These are phyloP conservation scores for Cossypha polioptera DNA, from an alignment of 2,797 vertebrate species.

Conservation along the genomic window DNA sequence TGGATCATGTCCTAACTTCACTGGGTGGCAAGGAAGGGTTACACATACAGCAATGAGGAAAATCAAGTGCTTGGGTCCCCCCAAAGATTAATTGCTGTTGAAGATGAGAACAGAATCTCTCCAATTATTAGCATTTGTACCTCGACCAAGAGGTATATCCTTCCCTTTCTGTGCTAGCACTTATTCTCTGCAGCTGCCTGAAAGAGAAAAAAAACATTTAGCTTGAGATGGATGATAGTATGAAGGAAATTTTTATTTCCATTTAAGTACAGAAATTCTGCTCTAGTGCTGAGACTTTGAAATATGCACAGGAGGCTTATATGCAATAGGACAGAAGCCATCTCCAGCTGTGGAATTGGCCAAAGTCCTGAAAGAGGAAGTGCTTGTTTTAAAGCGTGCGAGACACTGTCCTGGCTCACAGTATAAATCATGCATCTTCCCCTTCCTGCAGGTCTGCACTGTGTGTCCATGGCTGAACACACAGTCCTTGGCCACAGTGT, in stretches of 20 bases:
- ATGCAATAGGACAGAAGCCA: not conserved
- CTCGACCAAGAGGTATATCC: not conserved
- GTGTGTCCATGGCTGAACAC: constrained; percentile 32
- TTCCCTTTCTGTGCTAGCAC: not conserved
- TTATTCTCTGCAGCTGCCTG: not conserved
- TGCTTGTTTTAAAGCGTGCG: not conserved
- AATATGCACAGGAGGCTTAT: not conserved
- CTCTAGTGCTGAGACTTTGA: not conserved
- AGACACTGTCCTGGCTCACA: not conserved
- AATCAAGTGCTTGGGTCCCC: not conserved
- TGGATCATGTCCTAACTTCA: not conserved
- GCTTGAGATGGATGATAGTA: not conserved
- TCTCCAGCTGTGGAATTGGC: constrained; percentile 45
- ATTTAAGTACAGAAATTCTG: not conserved
- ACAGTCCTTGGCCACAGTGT: constrained; percentile 34
- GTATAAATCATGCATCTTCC: not conserved
- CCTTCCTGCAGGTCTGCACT: constrained; percentile 31
- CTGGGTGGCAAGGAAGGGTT: not conserved
- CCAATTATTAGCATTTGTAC: not conserved
- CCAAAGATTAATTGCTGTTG: not conserved
- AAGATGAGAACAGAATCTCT: not conserved
- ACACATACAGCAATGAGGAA: accelerated
- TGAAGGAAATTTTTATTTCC: not conserved
- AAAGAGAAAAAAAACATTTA: not conserved
- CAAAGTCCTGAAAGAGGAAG: constrained; percentile 28